phyloP scores from a whole-genome alignment of 2,797 vertebrate genomes.

The Labroides dimidiatus region DNA sequence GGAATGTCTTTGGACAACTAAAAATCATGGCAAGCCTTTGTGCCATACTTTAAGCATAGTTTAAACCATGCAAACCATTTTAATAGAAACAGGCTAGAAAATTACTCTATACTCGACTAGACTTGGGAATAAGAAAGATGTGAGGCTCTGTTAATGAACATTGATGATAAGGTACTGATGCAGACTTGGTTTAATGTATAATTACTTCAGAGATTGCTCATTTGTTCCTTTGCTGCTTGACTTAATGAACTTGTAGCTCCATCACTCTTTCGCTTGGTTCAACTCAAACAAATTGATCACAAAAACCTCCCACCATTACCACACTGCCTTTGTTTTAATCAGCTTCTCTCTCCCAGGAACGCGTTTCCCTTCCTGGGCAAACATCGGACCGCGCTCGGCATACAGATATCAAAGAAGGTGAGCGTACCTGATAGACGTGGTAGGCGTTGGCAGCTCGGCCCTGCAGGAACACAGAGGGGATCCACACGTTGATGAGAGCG shows the following conservation, averaged over 20 bases:
- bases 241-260: constrained; percentile 30
- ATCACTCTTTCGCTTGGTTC: constrained; percentile 13
- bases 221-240: constrained; percentile 16
- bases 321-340: neutral
- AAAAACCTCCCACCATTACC: neutral
- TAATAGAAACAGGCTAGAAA: neutral
- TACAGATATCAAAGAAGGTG: neutral
- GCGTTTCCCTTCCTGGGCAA: neutral
- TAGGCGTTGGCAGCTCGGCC: constrained; percentile 94
- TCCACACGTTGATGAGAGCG: constrained; percentile 99
- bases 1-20: too few relatives aligned
- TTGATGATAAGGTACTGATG: constrained; percentile 38
- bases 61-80: neutral
- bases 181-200: constrained; percentile 13
- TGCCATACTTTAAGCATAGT: neutral
- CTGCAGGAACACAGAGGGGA: constrained; percentile 97
- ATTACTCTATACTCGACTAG: neutral
- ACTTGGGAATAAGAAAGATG: neutral
- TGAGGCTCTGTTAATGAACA: constrained; percentile 29
- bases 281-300: constrained; percentile 15
- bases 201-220: constrained; percentile 26
- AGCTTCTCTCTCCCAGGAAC: neutral
- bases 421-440: constrained; percentile 95
- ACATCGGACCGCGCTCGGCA: neutral
- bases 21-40: too few relatives aligned